Conservation (phyloP, 2,888 invertebrate genomes). For the Campoplex capitator region DNA sequence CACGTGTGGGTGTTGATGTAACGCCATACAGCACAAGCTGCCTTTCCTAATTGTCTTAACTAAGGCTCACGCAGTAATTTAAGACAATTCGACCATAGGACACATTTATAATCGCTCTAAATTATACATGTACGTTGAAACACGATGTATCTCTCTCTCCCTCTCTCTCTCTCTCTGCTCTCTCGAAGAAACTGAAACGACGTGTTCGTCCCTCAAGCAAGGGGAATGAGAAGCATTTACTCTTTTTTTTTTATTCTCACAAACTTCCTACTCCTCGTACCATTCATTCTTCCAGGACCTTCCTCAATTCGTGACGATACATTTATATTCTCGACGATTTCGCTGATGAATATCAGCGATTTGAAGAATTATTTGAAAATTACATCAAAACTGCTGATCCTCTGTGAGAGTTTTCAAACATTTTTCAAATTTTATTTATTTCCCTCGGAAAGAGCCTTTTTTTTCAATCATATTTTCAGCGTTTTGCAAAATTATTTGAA, state of each 20-base stretch:
- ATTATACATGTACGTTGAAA: conserved; percentile 74
- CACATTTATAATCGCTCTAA: conserved; percentile 73
- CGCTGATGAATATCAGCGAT: background rate
- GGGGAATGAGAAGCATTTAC: background rate
- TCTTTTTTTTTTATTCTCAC: background rate
- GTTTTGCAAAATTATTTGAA: too few relatives aligned
- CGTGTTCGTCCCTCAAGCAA: background rate
- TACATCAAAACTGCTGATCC: too few relatives aligned
- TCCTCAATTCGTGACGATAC: background rate
- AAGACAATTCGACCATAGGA: conserved; percentile 74
- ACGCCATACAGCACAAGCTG: conserved; percentile 28
- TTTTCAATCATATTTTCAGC: too few relatives aligned
- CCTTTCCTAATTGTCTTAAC: conserved; percentile 81
- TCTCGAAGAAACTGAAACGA: background rate
- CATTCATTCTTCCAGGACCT: background rate
- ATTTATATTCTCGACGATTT: background rate
- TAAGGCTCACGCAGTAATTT: conserved; percentile 79
- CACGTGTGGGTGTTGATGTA: conserved; percentile 73
- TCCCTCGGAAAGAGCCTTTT: too few relatives aligned
- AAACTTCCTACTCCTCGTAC: background rate
- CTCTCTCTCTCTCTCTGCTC: too few relatives aligned
- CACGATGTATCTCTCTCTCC: background rate
- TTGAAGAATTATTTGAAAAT: background rate
- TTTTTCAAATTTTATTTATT: too few relatives aligned
- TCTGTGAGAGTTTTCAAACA: too few relatives aligned